Base-by-base conservation (phyloP, 2,888 invertebrate species). In the Alentia gelatinosa region DNA sequence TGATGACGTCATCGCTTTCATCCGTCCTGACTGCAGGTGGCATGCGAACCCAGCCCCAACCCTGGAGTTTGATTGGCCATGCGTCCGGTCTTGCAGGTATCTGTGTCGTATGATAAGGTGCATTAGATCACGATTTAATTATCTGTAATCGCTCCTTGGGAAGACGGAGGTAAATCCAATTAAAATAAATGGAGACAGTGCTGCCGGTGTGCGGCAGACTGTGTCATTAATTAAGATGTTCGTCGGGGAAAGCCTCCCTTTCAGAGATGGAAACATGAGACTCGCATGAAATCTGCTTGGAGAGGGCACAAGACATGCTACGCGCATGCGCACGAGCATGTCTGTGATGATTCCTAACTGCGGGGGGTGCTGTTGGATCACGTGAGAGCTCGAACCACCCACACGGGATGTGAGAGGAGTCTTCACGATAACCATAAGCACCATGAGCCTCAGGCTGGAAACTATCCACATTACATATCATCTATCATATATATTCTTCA, bases 101-200 rank as follows among this genome's bases (percentile, higher is more conserved):
- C 79, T 15, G 23, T n/a, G 23, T 33, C 37, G 79, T 79, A 79
- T 79, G 79, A 79, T 79, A 79, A 35, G 79, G 19, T 19, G 39
- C 79, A 39, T 39, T 39, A 19, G 79, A 79, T 79, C 23, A 39
- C 35, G 79, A 79, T 79, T 79, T 35, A 79, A 79, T 79, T 79
- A 79, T 74, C 74, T 4, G 30, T 74, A 74, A 74, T 74, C 79
- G 39, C 23, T 35, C 79, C 79, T 74, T 74, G 37, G 7, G 23
- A 79, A 35, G 37, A 79, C 39, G 37, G 79, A 23, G 37, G 15
- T 15, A 23, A 35, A 79, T 79, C 79, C 79, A 79, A 79, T 79
- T 79, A 79, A 35, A 79, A 7, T 39, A 19, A 35, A 7, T 79
- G 79, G 79, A 35, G 79, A 79, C 79, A 26, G 37, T 12, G 79